Conservation (phyloP, 2,113 vertebrate species). For the Trachemys scripta region DNA sequence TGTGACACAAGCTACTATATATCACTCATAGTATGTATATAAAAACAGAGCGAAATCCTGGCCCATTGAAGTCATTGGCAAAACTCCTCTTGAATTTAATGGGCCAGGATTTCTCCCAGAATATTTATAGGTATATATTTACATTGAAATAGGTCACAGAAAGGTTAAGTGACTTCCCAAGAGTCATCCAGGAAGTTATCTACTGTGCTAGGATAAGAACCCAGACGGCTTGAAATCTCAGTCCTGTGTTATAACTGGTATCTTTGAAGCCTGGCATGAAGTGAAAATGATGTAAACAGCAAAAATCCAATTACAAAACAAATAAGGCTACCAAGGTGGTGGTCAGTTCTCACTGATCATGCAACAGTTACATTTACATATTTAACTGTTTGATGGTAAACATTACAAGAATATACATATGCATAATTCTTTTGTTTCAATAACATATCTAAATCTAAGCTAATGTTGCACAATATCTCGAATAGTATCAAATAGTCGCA, state of each 20-base stretch:
- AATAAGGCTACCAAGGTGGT: rapidly evolving
- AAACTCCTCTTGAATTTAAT: background rate
- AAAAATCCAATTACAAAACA: background rate
- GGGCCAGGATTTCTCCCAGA: background rate
- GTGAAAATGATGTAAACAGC: rapidly evolving
- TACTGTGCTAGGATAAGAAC: rapidly evolving
- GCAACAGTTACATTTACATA: background rate
- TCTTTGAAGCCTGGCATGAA: rapidly evolving
- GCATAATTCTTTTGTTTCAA: background rate
- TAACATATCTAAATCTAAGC: background rate
- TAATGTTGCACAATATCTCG: background rate
- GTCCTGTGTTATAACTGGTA: background rate
- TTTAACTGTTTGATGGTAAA: background rate
- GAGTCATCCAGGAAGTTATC: background rate
- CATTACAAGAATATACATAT: background rate
- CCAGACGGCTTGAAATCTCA: background rate
- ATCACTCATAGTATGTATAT: background rate
- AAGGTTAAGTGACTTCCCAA: background rate
- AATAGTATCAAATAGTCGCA: background rate
- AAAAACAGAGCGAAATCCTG: background rate
- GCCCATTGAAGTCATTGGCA: background rate
- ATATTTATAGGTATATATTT: background rate
- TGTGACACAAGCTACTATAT: background rate
- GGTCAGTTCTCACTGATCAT: background rate
- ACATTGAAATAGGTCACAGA: rapidly evolving